Percentiles rank a stretch among this genome's conserved stretches.
phyloP scores from a whole-genome alignment of 2,888 invertebrate genomes.

The Pomacea canaliculata region DNA sequence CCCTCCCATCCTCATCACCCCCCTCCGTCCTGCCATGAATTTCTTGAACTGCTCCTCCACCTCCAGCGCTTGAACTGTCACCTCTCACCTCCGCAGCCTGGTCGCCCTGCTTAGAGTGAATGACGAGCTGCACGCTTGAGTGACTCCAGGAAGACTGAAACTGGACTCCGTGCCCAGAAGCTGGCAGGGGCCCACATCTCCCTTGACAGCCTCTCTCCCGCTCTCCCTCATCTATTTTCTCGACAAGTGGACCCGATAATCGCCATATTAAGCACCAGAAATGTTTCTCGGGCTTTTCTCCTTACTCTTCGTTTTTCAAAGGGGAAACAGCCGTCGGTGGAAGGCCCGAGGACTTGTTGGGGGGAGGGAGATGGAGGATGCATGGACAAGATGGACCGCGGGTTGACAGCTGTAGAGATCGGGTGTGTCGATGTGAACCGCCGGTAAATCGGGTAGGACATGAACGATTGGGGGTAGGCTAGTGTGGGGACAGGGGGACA shows the following conservation, averaged over 20 bases:
- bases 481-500: too few species aligned
- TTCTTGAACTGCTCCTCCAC: background rate
- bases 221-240: constrained; percentile 9
- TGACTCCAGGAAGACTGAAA: background rate
- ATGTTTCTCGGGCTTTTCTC: background rate
- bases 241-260: constrained; percentile 7
- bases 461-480: too few species aligned
- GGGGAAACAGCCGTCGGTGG: background rate
- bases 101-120: background rate
- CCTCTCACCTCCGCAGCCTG: background rate
- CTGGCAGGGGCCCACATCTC: background rate
- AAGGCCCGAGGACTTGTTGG: background rate
- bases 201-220: constrained; percentile 4
- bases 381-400: background rate
- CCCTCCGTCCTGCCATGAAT: background rate
- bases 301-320: background rate
- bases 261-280: constrained; percentile 9
- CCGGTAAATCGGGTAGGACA: too few species aligned
- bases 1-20: background rate
- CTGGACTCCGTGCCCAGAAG: background rate
- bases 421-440: too few species aligned
- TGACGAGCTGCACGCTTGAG: background rate
- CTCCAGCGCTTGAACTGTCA: background rate
- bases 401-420: background rate
- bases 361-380: background rate